A percentile compares a stretch with the other conserved stretches of the same genome.
Evolutionary conservation across 2,113 vertebrate species (phyloP).

Genomic region (Ctenomys sociabilis): DNA sequence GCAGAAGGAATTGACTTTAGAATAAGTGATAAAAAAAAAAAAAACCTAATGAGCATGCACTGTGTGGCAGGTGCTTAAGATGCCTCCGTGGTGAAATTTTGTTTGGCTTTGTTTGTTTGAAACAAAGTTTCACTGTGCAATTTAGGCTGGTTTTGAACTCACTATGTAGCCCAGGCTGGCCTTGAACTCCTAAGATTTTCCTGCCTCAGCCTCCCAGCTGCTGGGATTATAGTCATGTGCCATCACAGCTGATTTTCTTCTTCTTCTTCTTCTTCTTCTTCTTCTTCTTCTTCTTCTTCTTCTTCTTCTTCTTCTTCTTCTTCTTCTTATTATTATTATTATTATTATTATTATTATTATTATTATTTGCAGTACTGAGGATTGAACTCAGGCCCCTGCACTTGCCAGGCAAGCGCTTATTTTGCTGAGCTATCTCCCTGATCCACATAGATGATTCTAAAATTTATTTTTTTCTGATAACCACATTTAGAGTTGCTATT

Average conservation of each 20-base stretch:
- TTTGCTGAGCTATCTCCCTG: too few species aligned
- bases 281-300: too few species aligned
- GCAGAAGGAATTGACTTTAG: background rate
- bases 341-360: too few species aligned
- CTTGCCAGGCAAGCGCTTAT: too few species aligned
- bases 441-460: background rate
- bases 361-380: too few species aligned
- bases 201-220: background rate
- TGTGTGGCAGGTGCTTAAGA: background rate
- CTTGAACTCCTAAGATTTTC: background rate
- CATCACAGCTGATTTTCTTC: background rate
- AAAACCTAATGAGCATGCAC: background rate
- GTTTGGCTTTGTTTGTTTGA: background rate
- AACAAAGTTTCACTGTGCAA: background rate
- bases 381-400: too few species aligned
- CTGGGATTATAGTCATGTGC: background rate
- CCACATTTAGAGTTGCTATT: background rate
- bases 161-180: background rate
- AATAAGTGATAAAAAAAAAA: background rate
- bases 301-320: too few species aligned
- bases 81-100: background rate
- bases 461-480: constrained; percentile 28
- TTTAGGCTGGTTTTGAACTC: background rate
- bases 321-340: too few species aligned
- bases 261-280: too few species aligned